Percentiles rank a stretch among this genome's conserved stretches.
Evolutionary conservation across 2,797 vertebrate species (phyloP).

Genomic region (Nothura maculosa): DNA sequence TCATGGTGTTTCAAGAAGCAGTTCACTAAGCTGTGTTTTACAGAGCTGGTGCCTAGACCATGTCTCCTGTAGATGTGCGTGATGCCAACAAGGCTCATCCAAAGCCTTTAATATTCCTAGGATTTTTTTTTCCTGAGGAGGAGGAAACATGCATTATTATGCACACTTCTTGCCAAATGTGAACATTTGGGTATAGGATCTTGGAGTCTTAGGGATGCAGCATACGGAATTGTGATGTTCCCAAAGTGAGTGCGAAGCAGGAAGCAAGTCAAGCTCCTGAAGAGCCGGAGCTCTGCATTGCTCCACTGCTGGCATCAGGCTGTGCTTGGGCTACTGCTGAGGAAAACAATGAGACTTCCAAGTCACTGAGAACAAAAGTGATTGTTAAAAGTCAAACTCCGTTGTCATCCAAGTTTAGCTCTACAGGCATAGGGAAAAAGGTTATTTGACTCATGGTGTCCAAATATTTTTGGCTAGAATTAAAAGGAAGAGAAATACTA

Average conservation of each 20-base stretch:
- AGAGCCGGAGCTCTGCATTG: not conserved
- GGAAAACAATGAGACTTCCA: not conserved
- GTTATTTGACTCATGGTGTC: not conserved
- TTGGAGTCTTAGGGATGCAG: not conserved
- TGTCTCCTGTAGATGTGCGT: not conserved
- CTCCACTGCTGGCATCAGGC: not conserved
- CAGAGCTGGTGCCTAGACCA: fast-evolving
- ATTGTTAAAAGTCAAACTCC: not conserved
- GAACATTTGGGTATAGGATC: not conserved
- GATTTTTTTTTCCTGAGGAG: not conserved
- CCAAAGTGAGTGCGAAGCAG: not conserved
- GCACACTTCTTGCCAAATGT: not conserved
- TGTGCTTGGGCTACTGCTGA: not conserved
- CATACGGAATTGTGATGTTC: not conserved
- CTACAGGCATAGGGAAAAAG: too few relatives aligned
- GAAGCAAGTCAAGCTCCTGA: fast-evolving
- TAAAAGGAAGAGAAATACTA: not conserved
- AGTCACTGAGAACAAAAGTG: not conserved
- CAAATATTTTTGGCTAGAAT: not conserved
- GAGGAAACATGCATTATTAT: not conserved
- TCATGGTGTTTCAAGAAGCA: not conserved
- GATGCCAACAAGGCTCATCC: not conserved
- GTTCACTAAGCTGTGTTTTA: not conserved
- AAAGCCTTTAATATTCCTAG: not conserved
- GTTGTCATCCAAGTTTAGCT: too few relatives aligned